A percentile compares a stretch with the other conserved stretches of the same genome.
Conservation (phyloP, 2,888 invertebrate species). For the Archips crataeganus region DNA sequence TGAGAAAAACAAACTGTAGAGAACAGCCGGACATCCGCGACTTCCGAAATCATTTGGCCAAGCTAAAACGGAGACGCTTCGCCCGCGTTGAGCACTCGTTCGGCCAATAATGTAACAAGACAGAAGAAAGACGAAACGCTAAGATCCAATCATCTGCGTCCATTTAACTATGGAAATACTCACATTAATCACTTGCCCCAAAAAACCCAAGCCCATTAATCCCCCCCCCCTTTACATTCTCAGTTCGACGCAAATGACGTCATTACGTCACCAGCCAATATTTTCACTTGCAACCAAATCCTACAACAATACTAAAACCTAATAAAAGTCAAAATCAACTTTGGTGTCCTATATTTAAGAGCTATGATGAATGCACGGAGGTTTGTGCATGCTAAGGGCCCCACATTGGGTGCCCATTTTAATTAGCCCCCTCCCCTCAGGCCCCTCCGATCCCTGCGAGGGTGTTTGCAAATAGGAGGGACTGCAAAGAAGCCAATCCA, state of each 20-base stretch:
- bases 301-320: slow-evolving; percentile 39
- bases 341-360: slow-evolving; percentile 42
- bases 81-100: too few species aligned
- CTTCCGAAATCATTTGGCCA: too few species aligned
- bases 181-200: slow-evolving; percentile 39
- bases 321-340: slow-evolving; percentile 47
- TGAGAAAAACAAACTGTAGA: too few species aligned
- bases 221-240: slow-evolving; percentile 36
- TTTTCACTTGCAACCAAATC: slow-evolving; percentile 53
- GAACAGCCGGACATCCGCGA: background rate
- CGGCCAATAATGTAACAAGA: background rate
- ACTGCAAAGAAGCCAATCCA: slow-evolving; percentile 85
- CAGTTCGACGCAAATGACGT: slow-evolving; percentile 44
- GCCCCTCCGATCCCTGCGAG: slow-evolving; percentile 57
- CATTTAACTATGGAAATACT: slow-evolving; percentile 22
- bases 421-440: slow-evolving; percentile 71
- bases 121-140: background rate
- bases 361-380: background rate
- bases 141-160: slow-evolving; percentile 1
- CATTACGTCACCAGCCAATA: slow-evolving; percentile 59
- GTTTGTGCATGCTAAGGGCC: slow-evolving; percentile 46
- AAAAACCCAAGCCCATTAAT: slow-evolving; percentile 38
- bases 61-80: too few species aligned
- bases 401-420: slow-evolving; percentile 76
- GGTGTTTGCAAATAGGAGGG: slow-evolving; percentile 85